Conservation (phyloP, 1,140 invertebrate genomes). For the Cyclargus thomasi region DNA sequence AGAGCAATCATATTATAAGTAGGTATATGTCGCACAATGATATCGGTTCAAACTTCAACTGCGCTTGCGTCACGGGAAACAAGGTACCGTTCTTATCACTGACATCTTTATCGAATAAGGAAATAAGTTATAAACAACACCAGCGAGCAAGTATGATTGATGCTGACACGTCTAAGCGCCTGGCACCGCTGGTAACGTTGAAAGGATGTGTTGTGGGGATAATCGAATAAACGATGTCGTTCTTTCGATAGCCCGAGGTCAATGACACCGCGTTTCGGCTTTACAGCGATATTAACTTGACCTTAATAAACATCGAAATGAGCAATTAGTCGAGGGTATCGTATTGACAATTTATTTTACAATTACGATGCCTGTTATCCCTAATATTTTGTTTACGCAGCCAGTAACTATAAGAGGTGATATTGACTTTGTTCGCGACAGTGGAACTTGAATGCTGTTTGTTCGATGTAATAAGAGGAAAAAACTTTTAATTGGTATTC, state of each 20-base stretch:
- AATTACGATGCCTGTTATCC: too few species aligned
- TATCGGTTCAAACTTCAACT: background rate
- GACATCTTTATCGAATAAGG: conserved; percentile 35
- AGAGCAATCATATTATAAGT: background rate
- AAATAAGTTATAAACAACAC: conserved; percentile 33
- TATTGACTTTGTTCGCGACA: too few species aligned
- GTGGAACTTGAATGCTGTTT: too few species aligned
- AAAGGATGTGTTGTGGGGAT: conserved; percentile 65
- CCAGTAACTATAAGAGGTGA: too few species aligned
- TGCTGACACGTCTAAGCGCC: conserved; percentile 28
- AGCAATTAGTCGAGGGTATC: conserved; percentile 1
- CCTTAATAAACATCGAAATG: background rate
- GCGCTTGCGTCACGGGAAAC: conserved; percentile 2
- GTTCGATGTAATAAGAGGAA: too few species aligned
- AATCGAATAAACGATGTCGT: conserved; percentile 68
- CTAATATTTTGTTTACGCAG: too few species aligned
- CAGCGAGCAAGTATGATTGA: conserved; percentile 36
- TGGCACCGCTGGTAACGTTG: conserved; percentile 30
- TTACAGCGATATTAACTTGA: background rate
- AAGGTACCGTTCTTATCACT: conserved; percentile 15
- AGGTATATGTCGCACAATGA: background rate
- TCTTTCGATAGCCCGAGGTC: conserved; percentile 50
- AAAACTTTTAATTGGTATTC: too few species aligned
- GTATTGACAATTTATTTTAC: background rate
- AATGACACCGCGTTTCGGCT: conserved; percentile 34